Conservation (phyloP, 2,113 vertebrate genomes). For the Ochotona curzoniae region DNA sequence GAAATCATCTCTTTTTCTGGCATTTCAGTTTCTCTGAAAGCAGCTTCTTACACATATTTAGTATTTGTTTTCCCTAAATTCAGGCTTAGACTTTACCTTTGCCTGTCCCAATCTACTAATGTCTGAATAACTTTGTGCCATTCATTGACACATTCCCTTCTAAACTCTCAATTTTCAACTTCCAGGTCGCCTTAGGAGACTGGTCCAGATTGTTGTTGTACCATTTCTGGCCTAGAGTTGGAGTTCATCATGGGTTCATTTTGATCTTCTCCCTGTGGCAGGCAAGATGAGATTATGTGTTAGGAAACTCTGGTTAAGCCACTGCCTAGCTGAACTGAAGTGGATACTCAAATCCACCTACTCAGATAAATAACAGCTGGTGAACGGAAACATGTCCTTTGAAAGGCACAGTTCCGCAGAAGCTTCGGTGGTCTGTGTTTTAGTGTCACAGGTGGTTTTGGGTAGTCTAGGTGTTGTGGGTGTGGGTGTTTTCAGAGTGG, state of each 20-base stretch:
- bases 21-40: constrained; percentile 24
- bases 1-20: background rate
- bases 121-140: background rate
- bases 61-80: background rate
- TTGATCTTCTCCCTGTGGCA: background rate
- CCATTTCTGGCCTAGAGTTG: background rate
- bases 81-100: background rate
- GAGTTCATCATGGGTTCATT: background rate
- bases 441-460: background rate
- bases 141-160: background rate
- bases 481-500: background rate
- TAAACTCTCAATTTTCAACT: background rate
- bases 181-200: background rate
- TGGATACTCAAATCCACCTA: accelerated
- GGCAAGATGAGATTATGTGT: background rate
- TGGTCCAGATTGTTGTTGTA: background rate
- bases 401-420: no score
- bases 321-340: background rate
- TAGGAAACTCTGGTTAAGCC: background rate
- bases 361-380: background rate
- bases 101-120: background rate
- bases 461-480: background rate
- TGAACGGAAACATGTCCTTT: background rate
- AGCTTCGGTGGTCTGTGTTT: background rate
- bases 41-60: background rate